These are phyloP conservation scores for Drosophila nikananu DNA, from an alignment of 1,140 invertebrate species.

Conservation along the genomic window DNA sequence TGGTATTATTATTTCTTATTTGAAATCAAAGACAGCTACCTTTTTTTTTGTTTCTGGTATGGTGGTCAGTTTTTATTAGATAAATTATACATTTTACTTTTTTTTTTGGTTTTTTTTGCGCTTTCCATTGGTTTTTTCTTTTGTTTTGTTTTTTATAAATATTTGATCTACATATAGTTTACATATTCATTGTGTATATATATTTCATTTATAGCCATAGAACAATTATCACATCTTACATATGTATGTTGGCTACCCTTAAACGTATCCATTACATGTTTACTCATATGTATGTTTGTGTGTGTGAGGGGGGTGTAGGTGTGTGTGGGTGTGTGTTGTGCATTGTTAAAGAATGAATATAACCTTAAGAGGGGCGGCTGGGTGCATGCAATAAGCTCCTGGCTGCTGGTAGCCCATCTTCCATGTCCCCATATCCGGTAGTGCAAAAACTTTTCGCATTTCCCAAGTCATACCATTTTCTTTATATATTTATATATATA, in stretches of 20 bases:
- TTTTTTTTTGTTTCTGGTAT: constrained; percentile 53
- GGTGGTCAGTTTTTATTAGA: constrained; percentile 77
- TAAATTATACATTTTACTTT: constrained; percentile 66
- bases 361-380: not conserved
- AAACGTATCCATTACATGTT: constrained; percentile 79
- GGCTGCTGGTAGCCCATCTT: constrained; percentile 47
- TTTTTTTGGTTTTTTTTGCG: constrained; percentile 43
- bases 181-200: constrained; percentile 46
- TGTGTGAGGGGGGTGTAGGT: constrained; percentile 18
- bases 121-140: constrained; percentile 48
- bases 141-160: constrained; percentile 43
- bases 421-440: constrained; percentile 16
- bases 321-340: constrained; percentile 14
- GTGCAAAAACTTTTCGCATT: constrained; percentile 21
- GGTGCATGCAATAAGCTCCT: constrained; percentile 34
- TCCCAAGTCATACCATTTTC: constrained; percentile 11
- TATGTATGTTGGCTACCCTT: constrained; percentile 72
- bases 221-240: constrained; percentile 84
- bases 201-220: constrained; percentile 69
- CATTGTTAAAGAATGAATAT: not conserved
- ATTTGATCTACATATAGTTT: constrained; percentile 51
- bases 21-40: not conserved
- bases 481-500: not conserved
- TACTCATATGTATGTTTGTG: constrained; percentile 72
- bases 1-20: not conserved